These are phyloP conservation scores for Dinomys branickii DNA, from an alignment of 2,113 vertebrate species.

Conservation along the genomic window DNA sequence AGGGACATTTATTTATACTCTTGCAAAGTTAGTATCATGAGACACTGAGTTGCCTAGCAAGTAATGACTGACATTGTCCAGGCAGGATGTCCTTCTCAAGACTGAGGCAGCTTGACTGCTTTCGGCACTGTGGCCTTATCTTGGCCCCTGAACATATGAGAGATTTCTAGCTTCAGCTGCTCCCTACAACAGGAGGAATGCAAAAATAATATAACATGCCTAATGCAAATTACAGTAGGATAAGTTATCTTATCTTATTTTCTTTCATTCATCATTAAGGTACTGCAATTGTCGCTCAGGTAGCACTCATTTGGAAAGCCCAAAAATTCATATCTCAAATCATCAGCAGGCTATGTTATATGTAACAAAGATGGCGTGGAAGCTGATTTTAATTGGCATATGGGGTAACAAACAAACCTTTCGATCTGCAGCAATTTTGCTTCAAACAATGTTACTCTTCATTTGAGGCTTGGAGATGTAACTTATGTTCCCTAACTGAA, in stretches of 20 bases:
- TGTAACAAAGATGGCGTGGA: neutral
- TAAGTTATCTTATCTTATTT: conserved; percentile 4
- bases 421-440: neutral
- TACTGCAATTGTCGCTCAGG: conserved; percentile 31
- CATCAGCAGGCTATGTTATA: neutral
- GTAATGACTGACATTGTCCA: too few species aligned
- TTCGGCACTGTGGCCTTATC: too few species aligned
- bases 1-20: too few species aligned
- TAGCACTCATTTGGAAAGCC: conserved; percentile 3
- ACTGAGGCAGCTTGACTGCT: too few species aligned
- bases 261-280: neutral
- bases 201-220: neutral
- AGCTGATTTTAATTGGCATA: neutral
- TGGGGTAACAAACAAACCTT: neutral
- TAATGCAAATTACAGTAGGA: neutral
- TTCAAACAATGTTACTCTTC: conserved; percentile 7
- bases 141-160: too few species aligned
- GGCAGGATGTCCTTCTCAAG: too few species aligned
- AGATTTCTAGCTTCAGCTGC: too few species aligned
- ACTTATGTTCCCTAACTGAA: neutral
- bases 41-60: too few species aligned
- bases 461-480: neutral
- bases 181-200: neutral
- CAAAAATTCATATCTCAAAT: conserved; percentile 19
- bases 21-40: too few species aligned